phyloP scores from a whole-genome alignment of 2,888 invertebrate genomes.

The Alentia gelatinosa region DNA sequence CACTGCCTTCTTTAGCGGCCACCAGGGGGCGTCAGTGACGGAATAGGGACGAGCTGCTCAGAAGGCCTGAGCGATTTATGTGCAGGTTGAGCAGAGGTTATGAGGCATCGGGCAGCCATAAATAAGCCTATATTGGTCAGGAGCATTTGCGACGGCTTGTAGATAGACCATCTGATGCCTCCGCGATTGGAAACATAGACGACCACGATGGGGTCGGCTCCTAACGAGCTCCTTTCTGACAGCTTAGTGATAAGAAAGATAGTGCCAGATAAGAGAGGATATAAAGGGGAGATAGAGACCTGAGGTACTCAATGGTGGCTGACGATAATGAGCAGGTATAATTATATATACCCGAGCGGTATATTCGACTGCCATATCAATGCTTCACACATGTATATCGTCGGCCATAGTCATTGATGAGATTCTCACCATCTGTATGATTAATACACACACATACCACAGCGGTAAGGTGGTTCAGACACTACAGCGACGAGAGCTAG shows the following conservation, averaged over 20 bases:
- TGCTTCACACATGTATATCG: too few species aligned
- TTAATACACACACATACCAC: too few species aligned
- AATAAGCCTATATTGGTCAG: conserved; percentile 29
- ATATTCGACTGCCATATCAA: too few species aligned
- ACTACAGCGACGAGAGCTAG: too few species aligned
- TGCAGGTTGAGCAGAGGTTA: conserved; percentile 33
- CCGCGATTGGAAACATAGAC: not conserved
- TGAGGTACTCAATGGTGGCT: too few species aligned
- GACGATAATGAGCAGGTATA: too few species aligned
- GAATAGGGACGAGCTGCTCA: conserved; percentile 36
- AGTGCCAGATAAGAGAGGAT: not conserved
- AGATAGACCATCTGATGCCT: not conserved
- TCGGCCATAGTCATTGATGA: too few species aligned
- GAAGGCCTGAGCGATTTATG: conserved; percentile 10
- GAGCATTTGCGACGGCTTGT: not conserved
- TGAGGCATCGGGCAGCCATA: conserved; percentile 12
- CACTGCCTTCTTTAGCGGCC: not conserved
- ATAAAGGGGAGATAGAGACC: not conserved
- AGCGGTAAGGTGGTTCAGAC: too few species aligned
- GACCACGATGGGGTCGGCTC: not conserved
- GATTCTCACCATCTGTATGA: too few species aligned
- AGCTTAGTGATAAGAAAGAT: not conserved
- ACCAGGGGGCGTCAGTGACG: conserved; percentile 13
- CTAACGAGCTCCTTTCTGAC: conserved; percentile 10
- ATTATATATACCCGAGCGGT: too few species aligned